These are phyloP conservation scores for Orycteropus afer DNA, from an alignment of 2,113 vertebrate genomes.

Conservation along the genomic window DNA sequence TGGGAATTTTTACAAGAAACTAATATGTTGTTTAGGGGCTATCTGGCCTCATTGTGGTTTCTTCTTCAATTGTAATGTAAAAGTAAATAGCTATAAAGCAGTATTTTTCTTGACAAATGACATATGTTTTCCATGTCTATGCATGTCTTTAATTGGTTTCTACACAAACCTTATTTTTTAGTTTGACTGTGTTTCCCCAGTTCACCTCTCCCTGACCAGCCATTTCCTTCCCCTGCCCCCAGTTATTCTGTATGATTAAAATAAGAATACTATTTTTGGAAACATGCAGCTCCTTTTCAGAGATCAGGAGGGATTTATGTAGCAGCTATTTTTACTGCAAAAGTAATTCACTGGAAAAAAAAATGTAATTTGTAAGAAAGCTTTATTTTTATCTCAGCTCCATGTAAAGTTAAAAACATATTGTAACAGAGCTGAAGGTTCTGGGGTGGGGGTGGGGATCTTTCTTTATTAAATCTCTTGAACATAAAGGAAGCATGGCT, in stretches of 20 bases:
- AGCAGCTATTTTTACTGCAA: slow-evolving; percentile 91
- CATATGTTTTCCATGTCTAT: slow-evolving; percentile 82
- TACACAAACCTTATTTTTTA: slow-evolving; percentile 81
- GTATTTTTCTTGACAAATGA: slow-evolving; percentile 84
- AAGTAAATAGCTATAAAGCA: slow-evolving; percentile 79
- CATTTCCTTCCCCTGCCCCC: neutral
- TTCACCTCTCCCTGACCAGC: neutral
- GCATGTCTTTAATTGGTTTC: slow-evolving; percentile 84
- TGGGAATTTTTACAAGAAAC: slow-evolving; percentile 84
- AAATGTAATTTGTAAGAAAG: slow-evolving; percentile 87
- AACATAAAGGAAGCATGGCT: rapidly evolving
- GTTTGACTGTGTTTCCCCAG: slow-evolving; percentile 69
- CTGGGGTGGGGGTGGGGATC: slow-evolving; percentile 42
- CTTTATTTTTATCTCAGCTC: slow-evolving; percentile 87
- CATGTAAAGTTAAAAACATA: slow-evolving; percentile 74
- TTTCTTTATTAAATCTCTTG: slow-evolving; percentile 72
- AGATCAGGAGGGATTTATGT: slow-evolving; percentile 87
- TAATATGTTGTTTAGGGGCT: slow-evolving; percentile 75
- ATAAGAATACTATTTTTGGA: slow-evolving; percentile 89
- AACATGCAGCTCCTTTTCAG: slow-evolving; percentile 87
- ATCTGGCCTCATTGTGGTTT: slow-evolving; percentile 76
- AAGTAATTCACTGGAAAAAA: slow-evolving; percentile 86
- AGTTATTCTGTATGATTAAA: slow-evolving; percentile 82
- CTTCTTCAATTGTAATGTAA: slow-evolving; percentile 79
- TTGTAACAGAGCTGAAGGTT: slow-evolving; percentile 62